Base-by-base conservation (phyloP, 2,113 vertebrate species). In the Dendrocopos noguchii region DNA sequence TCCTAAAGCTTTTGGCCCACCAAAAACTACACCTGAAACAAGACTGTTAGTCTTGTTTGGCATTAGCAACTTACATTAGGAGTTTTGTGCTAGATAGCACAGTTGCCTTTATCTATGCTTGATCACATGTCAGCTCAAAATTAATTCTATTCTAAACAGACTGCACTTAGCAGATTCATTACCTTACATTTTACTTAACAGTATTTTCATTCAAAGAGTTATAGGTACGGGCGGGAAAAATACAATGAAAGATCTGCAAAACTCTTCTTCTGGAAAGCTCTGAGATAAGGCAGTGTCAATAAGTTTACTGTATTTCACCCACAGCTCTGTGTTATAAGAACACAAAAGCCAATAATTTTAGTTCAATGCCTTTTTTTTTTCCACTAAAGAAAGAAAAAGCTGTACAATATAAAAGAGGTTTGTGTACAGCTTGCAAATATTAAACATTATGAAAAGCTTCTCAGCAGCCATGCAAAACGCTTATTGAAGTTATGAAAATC, bases 71-170 rank as follows among this genome's bases (percentile, higher is more conserved):
- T 34, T 29, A 31, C 28, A 14, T 15, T 4, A 50, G 11, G 11
- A 12, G 0, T 28, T 50, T 12, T 4, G 1, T 13, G 6, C 27
- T 31, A 56, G 42, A 21, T 1, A 76, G 39, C 28, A 39, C 4
- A 9, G 4, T n/a, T 22, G 24, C 44, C 31, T 57, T 81, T 33
- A 47, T 67, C 36, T 44, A 16, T 17, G 15, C 19, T 5, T 55
- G 31, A 56, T 24, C 7, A 21, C 0, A 0, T 4, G 8, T 15
- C 53, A 67, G 31, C 64, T 34, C 50, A 34, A 67, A 79, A 64
- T 50, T 6, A 52, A 8, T 39, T 70, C 36, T 19, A 2, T 11
- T 67, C 4, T 24, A 64, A 72, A 72, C 8, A 47, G 53, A 22
- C 7, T 10, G 21, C 11, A 28, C 10, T 74, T 13, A 13, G 7